These are phyloP conservation scores for Archivesica marissinica DNA, from an alignment of 1,140 invertebrate species.

Conservation along the genomic window DNA sequence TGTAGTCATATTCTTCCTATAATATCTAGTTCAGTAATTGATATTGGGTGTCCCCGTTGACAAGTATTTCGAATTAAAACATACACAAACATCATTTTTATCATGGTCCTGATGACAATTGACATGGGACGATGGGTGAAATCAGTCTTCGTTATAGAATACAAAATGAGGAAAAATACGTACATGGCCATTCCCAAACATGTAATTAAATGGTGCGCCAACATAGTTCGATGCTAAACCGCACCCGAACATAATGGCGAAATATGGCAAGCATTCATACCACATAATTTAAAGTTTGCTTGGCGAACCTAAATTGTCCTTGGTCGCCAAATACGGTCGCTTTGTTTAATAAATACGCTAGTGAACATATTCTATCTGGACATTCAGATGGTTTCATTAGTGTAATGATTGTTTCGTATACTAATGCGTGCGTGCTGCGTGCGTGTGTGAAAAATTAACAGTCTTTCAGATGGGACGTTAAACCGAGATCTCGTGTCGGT, in stretches of 20 bases:
- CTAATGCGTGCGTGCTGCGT: neutral
- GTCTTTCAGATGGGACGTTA: neutral
- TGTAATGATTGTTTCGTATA: too few species aligned
- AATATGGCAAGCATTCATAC: conserved; percentile 39
- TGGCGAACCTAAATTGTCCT: neutral
- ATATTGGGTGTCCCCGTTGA: too few species aligned
- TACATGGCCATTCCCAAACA: neutral
- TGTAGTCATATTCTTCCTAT: too few species aligned
- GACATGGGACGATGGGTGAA: too few species aligned
- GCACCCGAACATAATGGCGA: conserved; percentile 8
- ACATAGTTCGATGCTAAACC: neutral
- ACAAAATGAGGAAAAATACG: neutral
- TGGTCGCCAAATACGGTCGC: neutral
- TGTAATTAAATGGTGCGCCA: neutral
- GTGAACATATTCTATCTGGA: neutral
- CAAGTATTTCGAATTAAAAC: too few species aligned
- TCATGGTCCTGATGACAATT: too few species aligned
- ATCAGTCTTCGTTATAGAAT: too few species aligned
- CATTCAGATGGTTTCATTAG: neutral
- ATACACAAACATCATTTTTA: too few species aligned
- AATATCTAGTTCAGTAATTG: too few species aligned
- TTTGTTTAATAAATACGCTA: neutral
- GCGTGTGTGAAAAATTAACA: neutral
- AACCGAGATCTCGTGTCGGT: too few species aligned
- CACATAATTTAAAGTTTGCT: conserved; percentile 5